Percentiles rank a stretch among this genome's conserved stretches.
phyloP scores from a whole-genome alignment of 30 jellyfish, hydroid and myxozoan genomes.

The Aurelia aurita complex sp. Pacific region DNA sequence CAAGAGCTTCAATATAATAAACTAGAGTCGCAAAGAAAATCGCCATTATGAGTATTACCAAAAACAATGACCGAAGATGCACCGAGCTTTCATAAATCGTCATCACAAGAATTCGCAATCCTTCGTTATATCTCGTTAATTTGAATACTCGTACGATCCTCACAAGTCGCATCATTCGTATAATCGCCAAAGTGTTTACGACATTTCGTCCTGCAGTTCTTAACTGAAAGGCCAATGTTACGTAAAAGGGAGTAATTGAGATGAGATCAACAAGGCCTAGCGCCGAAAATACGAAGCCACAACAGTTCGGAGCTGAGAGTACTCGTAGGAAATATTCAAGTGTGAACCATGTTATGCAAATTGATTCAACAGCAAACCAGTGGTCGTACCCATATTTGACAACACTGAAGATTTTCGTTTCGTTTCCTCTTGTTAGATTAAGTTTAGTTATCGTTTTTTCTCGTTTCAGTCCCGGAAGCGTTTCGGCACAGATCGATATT shows the following conservation, averaged over 20 bases:
- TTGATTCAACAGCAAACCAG: conserved; percentile 67
- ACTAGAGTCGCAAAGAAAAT: conserved; percentile 76
- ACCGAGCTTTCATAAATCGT: conserved; percentile 74
- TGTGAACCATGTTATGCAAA: conserved; percentile 60
- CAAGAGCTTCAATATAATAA: conserved; percentile 45
- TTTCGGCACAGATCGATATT: conserved; percentile 72
- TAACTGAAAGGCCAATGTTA: conserved; percentile 17
- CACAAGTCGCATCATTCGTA: conserved; percentile 56
- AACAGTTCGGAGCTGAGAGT: conserved; percentile 60
- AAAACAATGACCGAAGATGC: conserved; percentile 54
- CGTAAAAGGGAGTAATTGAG: conserved; percentile 54
- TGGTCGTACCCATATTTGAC: conserved; percentile 23
- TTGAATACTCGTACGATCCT: conserved; percentile 86
- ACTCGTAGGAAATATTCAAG: conserved; percentile 58
- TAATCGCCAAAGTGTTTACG: conserved; percentile 21
- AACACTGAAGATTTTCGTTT: background rate
- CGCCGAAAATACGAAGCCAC: conserved; percentile 45
- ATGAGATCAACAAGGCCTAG: conserved; percentile 68
- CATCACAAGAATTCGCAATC: conserved; percentile 64
- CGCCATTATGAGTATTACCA: conserved; percentile 57
- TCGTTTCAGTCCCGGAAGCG: conserved; percentile 60
- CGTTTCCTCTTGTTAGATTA: conserved; percentile 27
- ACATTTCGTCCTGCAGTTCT: conserved; percentile 10
- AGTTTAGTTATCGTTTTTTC: background rate
- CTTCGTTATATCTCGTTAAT: conserved; percentile 77